Conservation (phyloP, 2,888 invertebrate genomes). For the Desoria tigrina region DNA sequence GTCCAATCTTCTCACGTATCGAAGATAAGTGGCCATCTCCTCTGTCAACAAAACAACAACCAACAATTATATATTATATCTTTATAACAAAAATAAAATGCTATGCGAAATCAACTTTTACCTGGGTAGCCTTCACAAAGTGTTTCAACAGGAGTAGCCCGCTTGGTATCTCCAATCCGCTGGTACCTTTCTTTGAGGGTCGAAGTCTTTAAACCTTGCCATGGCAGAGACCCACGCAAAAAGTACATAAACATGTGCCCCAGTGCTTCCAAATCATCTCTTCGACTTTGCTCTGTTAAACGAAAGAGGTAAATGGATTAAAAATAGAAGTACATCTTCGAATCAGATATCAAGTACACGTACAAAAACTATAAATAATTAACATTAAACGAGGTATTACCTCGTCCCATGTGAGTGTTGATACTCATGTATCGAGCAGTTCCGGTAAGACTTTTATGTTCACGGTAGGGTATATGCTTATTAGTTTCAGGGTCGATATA, state of each 20-base stretch:
- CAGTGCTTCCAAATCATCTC: slow-evolving; percentile 98
- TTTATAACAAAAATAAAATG: not conserved
- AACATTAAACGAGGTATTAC: slow-evolving; percentile 58
- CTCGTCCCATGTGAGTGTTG: slow-evolving; percentile 99
- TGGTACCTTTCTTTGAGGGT: slow-evolving; percentile 99
- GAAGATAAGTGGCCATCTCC: slow-evolving; percentile 95
- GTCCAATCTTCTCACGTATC: slow-evolving; percentile 94
- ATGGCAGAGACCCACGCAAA: slow-evolving; percentile 94
- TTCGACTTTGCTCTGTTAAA: slow-evolving; percentile 88
- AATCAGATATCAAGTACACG: not conserved
- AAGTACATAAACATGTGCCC: slow-evolving; percentile 99
- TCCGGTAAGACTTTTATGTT: slow-evolving; percentile 99
- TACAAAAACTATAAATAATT: too few species aligned
- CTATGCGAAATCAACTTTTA: slow-evolving; percentile 53
- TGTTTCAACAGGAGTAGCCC: slow-evolving; percentile 96
- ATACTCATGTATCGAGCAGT: slow-evolving; percentile 99
- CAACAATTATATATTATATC: too few species aligned
- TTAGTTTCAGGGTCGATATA: slow-evolving; percentile 99
- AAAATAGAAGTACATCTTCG: not conserved
- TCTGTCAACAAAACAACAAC: slow-evolving; percentile 66
- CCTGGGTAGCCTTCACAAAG: slow-evolving; percentile 69
- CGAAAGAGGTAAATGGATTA: not conserved
- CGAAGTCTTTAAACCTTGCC: slow-evolving; percentile 98
- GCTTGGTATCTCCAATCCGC: slow-evolving; percentile 99
- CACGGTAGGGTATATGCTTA: slow-evolving; percentile 99